Conservation (phyloP, 1,140 invertebrate species). For the Carposina sasakii region DNA sequence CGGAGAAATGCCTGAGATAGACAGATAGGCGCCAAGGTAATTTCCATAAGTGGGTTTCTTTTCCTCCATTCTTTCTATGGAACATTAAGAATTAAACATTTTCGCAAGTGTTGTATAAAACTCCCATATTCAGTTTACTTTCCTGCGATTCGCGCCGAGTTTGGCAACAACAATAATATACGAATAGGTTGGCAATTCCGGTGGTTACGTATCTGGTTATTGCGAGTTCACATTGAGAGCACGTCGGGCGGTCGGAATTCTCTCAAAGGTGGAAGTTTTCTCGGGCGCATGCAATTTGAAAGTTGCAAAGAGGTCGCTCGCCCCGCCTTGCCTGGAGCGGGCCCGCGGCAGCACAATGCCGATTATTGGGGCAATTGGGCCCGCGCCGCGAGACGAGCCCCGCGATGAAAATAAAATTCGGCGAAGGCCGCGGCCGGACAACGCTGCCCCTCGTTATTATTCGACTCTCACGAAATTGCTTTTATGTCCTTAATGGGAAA, state of each 20-base stretch:
- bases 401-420: constrained; percentile 69
- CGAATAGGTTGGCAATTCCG: constrained; percentile 37
- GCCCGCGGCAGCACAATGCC: constrained; percentile 40
- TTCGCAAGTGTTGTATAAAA: too few species aligned
- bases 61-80: too few species aligned
- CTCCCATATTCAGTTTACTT: too few species aligned
- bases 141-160: too few species aligned
- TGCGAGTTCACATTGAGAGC: constrained; percentile 43
- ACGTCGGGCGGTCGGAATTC: constrained; percentile 50
- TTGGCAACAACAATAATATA: constrained; percentile 22
- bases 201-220: constrained; percentile 42
- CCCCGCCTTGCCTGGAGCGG: constrained; percentile 1
- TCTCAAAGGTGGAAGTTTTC: constrained; percentile 61
- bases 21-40: too few species aligned
- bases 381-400: constrained; percentile 50
- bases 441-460: constrained; percentile 68
- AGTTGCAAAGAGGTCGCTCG: constrained; percentile 38
- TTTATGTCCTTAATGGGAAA: constrained; percentile 71
- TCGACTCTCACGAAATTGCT: constrained; percentile 67
- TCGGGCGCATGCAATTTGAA: constrained; percentile 52
- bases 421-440: constrained; percentile 57
- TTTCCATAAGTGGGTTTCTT: too few species aligned
- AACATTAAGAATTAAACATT: too few species aligned
- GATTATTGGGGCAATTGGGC: constrained; percentile 66
- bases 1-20: too few species aligned